These are phyloP conservation scores for Ephialtes manifestator DNA, from an alignment of 2,888 invertebrate species.

Conservation along the genomic window DNA sequence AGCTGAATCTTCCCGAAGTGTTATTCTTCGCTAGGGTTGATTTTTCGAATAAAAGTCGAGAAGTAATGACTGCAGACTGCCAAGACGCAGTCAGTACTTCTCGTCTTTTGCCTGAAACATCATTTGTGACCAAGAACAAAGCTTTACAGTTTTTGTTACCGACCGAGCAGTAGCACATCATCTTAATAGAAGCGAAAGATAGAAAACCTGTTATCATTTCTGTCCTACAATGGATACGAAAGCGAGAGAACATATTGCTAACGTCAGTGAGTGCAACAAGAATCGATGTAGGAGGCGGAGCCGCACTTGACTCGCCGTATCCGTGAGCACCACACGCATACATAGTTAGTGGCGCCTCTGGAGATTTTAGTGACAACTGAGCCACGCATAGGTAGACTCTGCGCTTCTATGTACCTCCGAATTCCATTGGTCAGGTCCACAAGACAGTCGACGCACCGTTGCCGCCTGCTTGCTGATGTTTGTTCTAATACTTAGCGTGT, in stretches of 20 bases:
- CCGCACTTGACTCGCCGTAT: neutral
- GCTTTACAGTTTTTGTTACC: too few species aligned
- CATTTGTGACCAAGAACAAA: too few species aligned
- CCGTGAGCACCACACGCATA: neutral
- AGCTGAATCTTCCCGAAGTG: too few species aligned
- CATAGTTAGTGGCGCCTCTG: neutral
- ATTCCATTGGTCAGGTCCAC: constrained; percentile 33
- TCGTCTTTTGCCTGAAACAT: too few species aligned
- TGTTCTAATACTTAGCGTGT: constrained; percentile 77
- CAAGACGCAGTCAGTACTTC: too few species aligned
- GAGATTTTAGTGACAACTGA: neutral
- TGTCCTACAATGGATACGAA: neutral
- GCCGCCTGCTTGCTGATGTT: constrained; percentile 73
- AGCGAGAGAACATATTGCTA: neutral
- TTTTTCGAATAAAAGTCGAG: too few species aligned
- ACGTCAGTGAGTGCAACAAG: neutral
- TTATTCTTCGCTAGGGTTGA: too few species aligned
- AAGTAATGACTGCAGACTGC: too few species aligned
- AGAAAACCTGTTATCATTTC: neutral
- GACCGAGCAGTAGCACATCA: too few species aligned
- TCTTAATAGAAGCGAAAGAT: neutral
- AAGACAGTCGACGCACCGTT: constrained; percentile 65
- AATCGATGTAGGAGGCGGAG: neutral
- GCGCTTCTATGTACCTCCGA: neutral
- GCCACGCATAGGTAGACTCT: neutral